Evolutionary conservation across 2,113 vertebrate genomes (phyloP), one percentile per base, ranked within the genome.

Genomic region (Dipodomys ordii): DNA sequence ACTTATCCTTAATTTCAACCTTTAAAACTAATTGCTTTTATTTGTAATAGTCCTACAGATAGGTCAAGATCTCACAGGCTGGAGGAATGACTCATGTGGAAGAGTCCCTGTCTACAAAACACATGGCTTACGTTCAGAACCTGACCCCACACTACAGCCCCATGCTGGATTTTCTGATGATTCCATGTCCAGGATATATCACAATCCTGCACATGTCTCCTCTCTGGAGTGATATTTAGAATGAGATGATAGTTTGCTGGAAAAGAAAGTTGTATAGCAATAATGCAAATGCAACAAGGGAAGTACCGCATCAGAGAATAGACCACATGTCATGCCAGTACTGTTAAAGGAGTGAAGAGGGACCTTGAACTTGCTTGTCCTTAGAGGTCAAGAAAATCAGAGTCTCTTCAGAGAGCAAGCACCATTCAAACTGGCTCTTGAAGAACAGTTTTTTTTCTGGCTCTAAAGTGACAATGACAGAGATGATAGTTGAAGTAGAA

Each of bases 1-100:
- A 8, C 77, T 90, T 87, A 73, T 23, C 20, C 32, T 95, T 94
- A 85, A 95, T 69, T 81, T 83, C 16, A 76, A 60, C 27, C 67
- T 87, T 88, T 95, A 46, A 23, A 83, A 71, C 60, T 83, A 76
- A 62, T 44, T 32, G 53, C 15, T 57, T 57, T 57, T 18, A 57
- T 81, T 19, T 23, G 0, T 8, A 68, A 44, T 78, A 78, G 7
- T 53, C 35, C 80, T 74, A 53, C 53, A 81, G 32, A 28, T 27
- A 35, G 49, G 44, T 65, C 53, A 60, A 60, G n/a, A 44, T 73
- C 69, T 46, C 62, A 64, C 22, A 64, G 62, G 23, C 62, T 64
- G 23, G 62, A 25, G 23, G 62, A 23, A 64, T 23, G 62, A 25
- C 62, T 64, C 62, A 64, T 23, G 20, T 64, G 4, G 20, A 7